These are phyloP conservation scores for Stictonetta naevosa DNA, from an alignment of 2,113 vertebrate genomes.

Conservation along the genomic window DNA sequence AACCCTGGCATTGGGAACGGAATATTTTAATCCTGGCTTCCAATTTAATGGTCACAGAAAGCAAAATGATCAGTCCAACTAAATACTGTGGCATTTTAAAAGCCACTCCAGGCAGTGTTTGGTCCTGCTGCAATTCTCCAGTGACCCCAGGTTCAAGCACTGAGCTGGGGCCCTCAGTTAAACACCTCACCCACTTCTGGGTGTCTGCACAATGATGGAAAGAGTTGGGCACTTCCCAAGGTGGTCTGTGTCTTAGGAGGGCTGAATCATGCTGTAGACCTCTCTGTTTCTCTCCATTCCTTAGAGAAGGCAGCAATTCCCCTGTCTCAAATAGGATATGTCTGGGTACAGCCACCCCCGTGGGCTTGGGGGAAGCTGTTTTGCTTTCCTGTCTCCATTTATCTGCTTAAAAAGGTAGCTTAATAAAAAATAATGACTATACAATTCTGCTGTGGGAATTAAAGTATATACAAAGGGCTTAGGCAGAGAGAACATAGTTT, in stretches of 20 bases:
- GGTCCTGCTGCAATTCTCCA: background rate
- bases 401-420: background rate
- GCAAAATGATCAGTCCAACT: background rate
- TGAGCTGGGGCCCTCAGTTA: background rate
- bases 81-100: slow-evolving; percentile 10
- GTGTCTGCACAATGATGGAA: background rate
- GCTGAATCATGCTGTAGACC: fast-evolving
- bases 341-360: background rate
- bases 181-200: background rate
- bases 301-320: background rate
- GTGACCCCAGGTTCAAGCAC: background rate
- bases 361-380: background rate
- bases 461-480: background rate
- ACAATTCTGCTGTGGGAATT: background rate
- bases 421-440: background rate
- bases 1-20: background rate
- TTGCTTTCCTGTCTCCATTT: background rate
- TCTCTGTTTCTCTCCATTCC: fast-evolving
- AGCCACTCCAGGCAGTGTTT: background rate
- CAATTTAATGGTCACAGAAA: background rate
- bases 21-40: background rate
- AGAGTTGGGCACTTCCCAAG: background rate
- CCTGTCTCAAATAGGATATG: background rate
- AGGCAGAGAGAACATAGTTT: background rate
- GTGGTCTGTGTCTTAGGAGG: background rate